Evolutionary conservation across 2,113 vertebrate genomes (phyloP).

Genomic region (Spheniscus mendiculus): DNA sequence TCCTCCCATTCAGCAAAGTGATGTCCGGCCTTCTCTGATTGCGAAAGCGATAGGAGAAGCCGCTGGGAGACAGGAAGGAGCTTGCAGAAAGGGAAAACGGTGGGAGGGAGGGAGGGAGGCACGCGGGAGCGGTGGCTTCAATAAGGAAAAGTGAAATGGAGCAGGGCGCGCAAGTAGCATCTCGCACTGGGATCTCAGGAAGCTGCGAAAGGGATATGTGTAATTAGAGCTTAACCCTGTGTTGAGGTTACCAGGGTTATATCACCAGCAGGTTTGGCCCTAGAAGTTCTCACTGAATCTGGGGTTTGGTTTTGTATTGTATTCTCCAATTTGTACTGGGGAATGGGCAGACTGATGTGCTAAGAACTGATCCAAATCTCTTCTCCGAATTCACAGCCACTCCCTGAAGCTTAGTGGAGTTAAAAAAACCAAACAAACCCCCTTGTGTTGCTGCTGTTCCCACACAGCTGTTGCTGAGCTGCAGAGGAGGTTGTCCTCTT

Average conservation of each 20-base stretch:
- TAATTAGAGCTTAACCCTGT: neutral
- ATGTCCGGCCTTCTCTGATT: constrained; percentile 71
- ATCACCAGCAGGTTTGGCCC: rapidly evolving
- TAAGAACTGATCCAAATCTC: neutral
- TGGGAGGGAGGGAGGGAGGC: neutral
- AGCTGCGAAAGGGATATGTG: neutral
- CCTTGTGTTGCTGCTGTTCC: rapidly evolving
- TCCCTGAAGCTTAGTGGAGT: neutral
- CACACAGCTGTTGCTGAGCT: rapidly evolving
- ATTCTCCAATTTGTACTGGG: rapidly evolving
- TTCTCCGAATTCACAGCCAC: neutral
- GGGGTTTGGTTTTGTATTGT: rapidly evolving
- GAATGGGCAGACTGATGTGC: rapidly evolving
- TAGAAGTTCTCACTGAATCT: rapidly evolving
- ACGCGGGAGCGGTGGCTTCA: neutral
- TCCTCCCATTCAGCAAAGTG: constrained; percentile 75
- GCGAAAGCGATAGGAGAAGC: constrained; percentile 45
- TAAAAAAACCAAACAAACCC: rapidly evolving
- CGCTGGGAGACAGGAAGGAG: constrained; percentile 72
- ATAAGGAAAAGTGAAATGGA: neutral
- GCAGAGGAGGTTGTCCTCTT: neutral
- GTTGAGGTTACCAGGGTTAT: neutral
- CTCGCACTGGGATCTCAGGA: neutral
- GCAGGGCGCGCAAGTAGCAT: neutral
- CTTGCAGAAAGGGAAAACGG: constrained; percentile 54